Evolutionary conservation across 2,113 vertebrate genomes (phyloP).

Genomic region (Cynopterus brachyotis): DNA sequence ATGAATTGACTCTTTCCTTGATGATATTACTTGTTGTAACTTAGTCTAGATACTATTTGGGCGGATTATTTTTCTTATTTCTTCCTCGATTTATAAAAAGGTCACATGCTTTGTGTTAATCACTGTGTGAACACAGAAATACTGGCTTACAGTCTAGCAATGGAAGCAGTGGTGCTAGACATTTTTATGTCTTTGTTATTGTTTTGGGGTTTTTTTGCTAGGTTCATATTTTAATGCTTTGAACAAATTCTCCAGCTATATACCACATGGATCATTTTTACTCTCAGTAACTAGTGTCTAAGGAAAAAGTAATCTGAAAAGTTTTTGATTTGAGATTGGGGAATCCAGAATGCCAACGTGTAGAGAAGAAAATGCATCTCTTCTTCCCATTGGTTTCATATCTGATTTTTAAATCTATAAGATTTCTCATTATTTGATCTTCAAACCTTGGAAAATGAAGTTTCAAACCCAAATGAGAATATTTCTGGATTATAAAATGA

Average conservation of each 20-base stretch:
- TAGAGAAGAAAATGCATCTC: not conserved
- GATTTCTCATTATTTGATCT: not conserved
- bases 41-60: constrained; percentile 19
- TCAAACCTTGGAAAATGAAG: constrained; percentile 29
- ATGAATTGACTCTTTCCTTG: not conserved
- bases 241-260: not conserved
- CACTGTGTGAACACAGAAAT: not conserved
- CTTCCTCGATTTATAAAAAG: constrained; percentile 35
- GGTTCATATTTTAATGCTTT: constrained; percentile 43
- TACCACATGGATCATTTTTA: constrained; percentile 22
- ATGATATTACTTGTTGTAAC: not conserved
- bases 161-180: not conserved
- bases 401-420: constrained; percentile 45
- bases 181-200: not conserved
- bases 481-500: constrained; percentile 51
- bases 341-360: not conserved
- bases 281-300: not conserved
- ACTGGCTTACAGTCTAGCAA: not conserved
- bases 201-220: constrained; percentile 49
- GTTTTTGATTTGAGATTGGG: not conserved
- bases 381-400: constrained; percentile 26
- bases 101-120: constrained; percentile 2
- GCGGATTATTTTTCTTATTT: not conserved
- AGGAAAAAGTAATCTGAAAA: not conserved
- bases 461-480: constrained; percentile 33